Evolutionary conservation across 2,113 vertebrate species (phyloP).

Genomic region (Spermophilus dauricus): DNA sequence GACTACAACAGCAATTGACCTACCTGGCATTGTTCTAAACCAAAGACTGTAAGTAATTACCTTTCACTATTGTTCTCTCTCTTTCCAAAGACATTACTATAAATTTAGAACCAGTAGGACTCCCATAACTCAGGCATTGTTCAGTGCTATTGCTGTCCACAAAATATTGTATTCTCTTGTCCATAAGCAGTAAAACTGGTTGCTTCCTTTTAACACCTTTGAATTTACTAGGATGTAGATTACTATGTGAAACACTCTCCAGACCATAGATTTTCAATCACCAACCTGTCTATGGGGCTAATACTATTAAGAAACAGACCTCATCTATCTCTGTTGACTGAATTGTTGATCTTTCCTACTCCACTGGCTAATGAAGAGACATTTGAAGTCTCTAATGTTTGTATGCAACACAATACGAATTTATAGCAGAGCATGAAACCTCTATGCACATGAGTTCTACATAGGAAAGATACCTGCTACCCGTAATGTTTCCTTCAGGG

Average conservation of each 20-base stretch:
- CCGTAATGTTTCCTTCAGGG: neutral
- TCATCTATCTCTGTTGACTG: slow-evolving; percentile 82
- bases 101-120: slow-evolving; percentile 50
- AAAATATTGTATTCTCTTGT: slow-evolving; percentile 62
- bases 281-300: slow-evolving; percentile 79
- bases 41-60: slow-evolving; percentile 49
- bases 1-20: slow-evolving; percentile 51
- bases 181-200: slow-evolving; percentile 59
- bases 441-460: slow-evolving; percentile 69
- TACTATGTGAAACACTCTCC: slow-evolving; percentile 79
- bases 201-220: slow-evolving; percentile 69
- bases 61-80: slow-evolving; percentile 18
- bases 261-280: slow-evolving; percentile 79
- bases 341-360: slow-evolving; percentile 75
- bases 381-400: slow-evolving; percentile 53
- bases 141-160: slow-evolving; percentile 66
- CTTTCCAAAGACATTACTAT: slow-evolving; percentile 66
- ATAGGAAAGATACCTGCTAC: slow-evolving; percentile 57
- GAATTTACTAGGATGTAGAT: slow-evolving; percentile 85
- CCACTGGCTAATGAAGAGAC: slow-evolving; percentile 84
- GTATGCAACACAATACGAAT: slow-evolving; percentile 67
- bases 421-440: slow-evolving; percentile 64
- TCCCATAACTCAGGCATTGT: slow-evolving; percentile 21
- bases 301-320: slow-evolving; percentile 83
- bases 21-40: neutral